phyloP scores from a whole-genome alignment of 2,113 vertebrate genomes.

The Oncorhynchus clarkii region DNA sequence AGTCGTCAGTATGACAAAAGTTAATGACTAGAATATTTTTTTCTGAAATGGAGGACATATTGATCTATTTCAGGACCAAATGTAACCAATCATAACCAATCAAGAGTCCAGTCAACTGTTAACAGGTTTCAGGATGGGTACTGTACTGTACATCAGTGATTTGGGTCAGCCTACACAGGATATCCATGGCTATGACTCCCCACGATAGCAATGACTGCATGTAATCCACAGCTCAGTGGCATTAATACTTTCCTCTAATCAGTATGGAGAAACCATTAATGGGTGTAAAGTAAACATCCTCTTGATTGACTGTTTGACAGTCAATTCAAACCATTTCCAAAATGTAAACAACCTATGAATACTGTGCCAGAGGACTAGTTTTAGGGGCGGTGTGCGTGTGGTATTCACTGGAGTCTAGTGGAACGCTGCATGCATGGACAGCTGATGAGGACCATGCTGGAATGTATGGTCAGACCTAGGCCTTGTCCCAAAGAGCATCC shows the following conservation, averaged over 20 bases:
- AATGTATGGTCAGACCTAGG: slow-evolving; percentile 1
- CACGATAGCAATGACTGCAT: too few relatives aligned
- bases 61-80: neutral
- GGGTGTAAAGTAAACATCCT: neutral
- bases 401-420: slow-evolving; percentile 24
- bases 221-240: neutral
- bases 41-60: neutral
- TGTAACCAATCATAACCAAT: neutral
- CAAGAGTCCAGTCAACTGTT: neutral
- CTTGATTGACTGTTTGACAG: neutral
- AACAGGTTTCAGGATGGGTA: neutral
- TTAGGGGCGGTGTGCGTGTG: slow-evolving; percentile 36
- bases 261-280: neutral
- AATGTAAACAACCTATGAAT: slow-evolving; percentile 43
- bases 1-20: neutral
- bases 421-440: slow-evolving; percentile 24
- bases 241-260: neutral
- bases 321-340: slow-evolving; percentile 7
- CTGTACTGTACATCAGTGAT: too few relatives aligned
- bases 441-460: slow-evolving; percentile 28
- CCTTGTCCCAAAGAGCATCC: neutral
- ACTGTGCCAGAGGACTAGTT: slow-evolving; percentile 29
- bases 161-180: too few relatives aligned
- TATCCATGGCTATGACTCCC: too few relatives aligned
- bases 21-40: neutral